A percentile compares a stretch with the other conserved stretches of the same genome.
phyloP scores from a whole-genome alignment of 2,113 vertebrate genomes.

The Sciurus niger region DNA sequence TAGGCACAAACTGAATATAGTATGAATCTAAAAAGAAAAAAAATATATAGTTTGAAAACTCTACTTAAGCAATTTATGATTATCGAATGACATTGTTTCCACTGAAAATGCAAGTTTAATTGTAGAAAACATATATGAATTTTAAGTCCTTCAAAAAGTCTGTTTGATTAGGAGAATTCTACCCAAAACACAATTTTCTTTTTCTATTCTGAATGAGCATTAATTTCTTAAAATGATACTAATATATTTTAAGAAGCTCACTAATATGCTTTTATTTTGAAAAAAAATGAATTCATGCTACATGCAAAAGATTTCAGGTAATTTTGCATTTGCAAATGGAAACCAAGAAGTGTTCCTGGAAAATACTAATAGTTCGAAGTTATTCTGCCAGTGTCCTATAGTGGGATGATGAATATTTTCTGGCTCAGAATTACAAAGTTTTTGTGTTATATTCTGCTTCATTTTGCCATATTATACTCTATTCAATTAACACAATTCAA shows the following conservation, averaged over 20 bases:
- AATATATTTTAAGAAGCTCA: no score
- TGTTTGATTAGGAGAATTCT: neutral
- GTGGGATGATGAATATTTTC: neutral
- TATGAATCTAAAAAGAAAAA: neutral
- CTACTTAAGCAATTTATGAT: neutral
- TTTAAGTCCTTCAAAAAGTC: neutral
- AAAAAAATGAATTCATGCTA: neutral
- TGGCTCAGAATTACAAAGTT: neutral
- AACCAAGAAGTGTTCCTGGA: rapidly evolving
- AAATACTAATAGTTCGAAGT: neutral
- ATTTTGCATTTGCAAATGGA: neutral
- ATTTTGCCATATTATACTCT: neutral
- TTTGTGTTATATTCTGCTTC: neutral
- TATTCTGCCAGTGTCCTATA: neutral
- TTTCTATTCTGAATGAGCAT: neutral
- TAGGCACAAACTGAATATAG: neutral
- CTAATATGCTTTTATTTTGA: neutral
- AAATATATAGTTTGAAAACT: neutral
- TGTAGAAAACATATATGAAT: rapidly evolving
- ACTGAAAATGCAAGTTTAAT: conserved; percentile 26
- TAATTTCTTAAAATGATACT: no score
- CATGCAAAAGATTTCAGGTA: neutral
- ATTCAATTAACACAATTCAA: neutral
- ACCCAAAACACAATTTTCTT: neutral
- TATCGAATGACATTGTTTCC: neutral